Base-by-base conservation (phyloP, 2,113 vertebrate species). In the Glaucomys volans region DNA sequence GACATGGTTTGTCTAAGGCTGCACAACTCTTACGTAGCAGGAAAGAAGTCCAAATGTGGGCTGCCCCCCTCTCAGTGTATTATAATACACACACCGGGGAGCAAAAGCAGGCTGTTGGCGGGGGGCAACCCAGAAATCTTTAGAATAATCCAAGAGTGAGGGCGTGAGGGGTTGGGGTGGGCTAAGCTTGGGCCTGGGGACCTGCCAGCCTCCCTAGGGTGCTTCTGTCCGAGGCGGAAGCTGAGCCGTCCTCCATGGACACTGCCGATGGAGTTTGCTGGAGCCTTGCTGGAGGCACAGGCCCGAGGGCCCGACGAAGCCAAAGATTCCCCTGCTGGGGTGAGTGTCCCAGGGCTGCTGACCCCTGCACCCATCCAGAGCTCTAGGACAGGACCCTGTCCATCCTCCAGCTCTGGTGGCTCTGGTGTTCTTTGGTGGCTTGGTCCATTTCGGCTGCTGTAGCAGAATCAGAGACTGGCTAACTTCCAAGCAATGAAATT, bases 81-180 rank as follows among this genome's bases (percentile, higher is more conserved):
- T 26, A 4, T 8, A 32, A 26, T 3, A 7, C 67, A 4, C n/a
- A 7, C 9, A 0, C 18, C 8, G 9, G 24, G 30, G 62, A 52
- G n/a, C 30, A 28, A 2, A 44, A 35, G 4, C 28, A 1, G 62
- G 22, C 35, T 18, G 50, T n/a, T n/a, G 47, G 12, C 1, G 16
- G 40, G 28, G 22, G n/a, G 47, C 8, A 20, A 32, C 28, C 17
- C 17, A 4, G 4, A 42, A 22, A 20, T 66, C 59, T 14, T 18
- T 52, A 30, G 59, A 57, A 32, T 4, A 42, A n/a, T n/a, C 14
- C 5, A 28, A 59, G 69, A 66, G 30, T 17, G 44, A 59, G 9
- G 2, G 4, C 57, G 0, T 26, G 28, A 50, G 10, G 32, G 40
- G 11, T 4, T 47, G 24, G 42, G 30, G 42, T 59, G 59, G 76